Conservation (phyloP, 2,113 vertebrate genomes). For the Etheostoma spectabile region DNA sequence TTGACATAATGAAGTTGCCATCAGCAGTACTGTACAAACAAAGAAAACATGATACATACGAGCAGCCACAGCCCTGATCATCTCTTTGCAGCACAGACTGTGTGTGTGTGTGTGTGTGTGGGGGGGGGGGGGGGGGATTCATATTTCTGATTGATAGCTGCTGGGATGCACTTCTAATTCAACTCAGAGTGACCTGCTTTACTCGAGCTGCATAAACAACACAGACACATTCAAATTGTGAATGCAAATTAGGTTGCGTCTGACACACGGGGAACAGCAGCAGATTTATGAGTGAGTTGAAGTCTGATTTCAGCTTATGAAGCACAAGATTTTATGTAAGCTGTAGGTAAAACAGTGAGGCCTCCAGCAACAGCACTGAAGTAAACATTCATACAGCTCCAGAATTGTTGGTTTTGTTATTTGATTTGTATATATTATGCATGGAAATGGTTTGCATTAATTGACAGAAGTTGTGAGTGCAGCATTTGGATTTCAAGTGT, state of each 20-base stretch:
- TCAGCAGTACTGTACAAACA: too few relatives aligned
- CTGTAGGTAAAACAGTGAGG: not conserved
- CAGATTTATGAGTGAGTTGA: slow-evolving; percentile 23
- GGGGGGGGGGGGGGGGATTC: not conserved
- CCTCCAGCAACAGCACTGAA: not conserved
- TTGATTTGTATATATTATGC: not conserved
- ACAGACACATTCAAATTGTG: slow-evolving; percentile 44
- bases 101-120: too few relatives aligned
- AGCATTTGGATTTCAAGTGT: not conserved
- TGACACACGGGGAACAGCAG: slow-evolving; percentile 1
- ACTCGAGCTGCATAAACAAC: slow-evolving; percentile 16
- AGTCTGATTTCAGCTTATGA: slow-evolving; percentile 1
- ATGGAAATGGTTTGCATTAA: not conserved
- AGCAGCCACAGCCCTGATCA: slow-evolving; percentile 15
- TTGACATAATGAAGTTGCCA: too few relatives aligned
- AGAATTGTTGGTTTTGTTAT: not conserved
- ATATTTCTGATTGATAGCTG: slow-evolving; percentile 46
- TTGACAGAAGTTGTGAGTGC: not conserved
- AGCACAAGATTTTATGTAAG: slow-evolving; percentile 19
- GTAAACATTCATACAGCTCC: not conserved
- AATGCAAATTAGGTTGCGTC: slow-evolving; percentile 48
- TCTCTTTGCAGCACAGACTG: not conserved
- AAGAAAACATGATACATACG: too few relatives aligned
- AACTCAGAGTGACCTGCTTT: slow-evolving; percentile 39
- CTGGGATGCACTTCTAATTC: slow-evolving; percentile 22